Evolutionary conservation across 2,888 invertebrate species (phyloP).

Genomic region (Charanyca ferruginea): DNA sequence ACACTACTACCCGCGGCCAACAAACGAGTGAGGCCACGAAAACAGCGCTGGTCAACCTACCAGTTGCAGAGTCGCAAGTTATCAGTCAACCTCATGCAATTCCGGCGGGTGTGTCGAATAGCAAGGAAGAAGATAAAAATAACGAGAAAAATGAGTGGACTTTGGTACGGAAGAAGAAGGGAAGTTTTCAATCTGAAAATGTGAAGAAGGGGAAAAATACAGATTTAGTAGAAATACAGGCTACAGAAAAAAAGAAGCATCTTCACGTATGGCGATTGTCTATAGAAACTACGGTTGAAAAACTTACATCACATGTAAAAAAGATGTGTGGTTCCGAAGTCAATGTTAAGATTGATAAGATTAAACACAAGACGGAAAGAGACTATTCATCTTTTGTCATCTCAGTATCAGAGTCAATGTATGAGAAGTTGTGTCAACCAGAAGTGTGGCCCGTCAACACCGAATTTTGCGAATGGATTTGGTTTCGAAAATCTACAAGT

Average conservation of each 20-base stretch:
- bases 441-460: too few species aligned
- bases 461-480: too few species aligned
- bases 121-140: background rate
- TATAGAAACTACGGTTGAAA: conserved; percentile 1
- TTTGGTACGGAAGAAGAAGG: background rate
- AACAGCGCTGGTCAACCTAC: too few species aligned
- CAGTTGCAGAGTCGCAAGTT: too few species aligned
- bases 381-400: too few species aligned
- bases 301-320: conserved; percentile 11
- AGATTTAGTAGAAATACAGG: conserved; percentile 12
- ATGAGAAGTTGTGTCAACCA: too few species aligned
- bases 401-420: too few species aligned
- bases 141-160: conserved; percentile 12
- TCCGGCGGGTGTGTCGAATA: background rate
- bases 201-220: conserved; percentile 1
- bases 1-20: too few species aligned
- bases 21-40: too few species aligned
- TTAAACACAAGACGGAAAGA: too few species aligned
- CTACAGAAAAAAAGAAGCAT: conserved; percentile 18
- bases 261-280: conserved; percentile 17
- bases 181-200: conserved; percentile 1
- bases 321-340: too few species aligned
- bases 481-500: too few species aligned
- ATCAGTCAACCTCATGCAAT: background rate
- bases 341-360: conserved; percentile 11